Conservation (phyloP, 2,797 vertebrate genomes). For the Mus caroli region DNA sequence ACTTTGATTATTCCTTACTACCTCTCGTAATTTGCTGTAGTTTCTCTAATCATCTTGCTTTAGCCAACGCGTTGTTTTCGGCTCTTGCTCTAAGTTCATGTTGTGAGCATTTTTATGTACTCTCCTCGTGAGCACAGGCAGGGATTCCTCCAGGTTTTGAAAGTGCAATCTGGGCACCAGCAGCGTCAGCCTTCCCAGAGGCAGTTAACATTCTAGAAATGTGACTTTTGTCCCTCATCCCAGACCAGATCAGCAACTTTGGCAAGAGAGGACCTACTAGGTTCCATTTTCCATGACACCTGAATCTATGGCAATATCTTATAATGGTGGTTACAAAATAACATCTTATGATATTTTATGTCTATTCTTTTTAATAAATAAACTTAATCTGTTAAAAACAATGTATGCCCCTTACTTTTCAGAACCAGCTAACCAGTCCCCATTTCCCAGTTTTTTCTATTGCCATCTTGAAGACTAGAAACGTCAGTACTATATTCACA, state of each 20-base stretch:
- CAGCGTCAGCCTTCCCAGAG: neutral
- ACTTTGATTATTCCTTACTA: neutral
- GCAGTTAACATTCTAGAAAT: neutral
- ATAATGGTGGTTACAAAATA: neutral
- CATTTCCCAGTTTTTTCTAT: neutral
- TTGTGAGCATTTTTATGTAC: neutral
- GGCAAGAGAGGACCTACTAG: neutral
- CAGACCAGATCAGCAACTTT: conserved; percentile 3
- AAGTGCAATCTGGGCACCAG: neutral
- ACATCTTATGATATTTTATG: neutral
- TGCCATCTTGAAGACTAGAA: neutral
- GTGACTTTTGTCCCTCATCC: neutral
- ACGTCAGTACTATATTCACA: neutral
- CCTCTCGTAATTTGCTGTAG: neutral
- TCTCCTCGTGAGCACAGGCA: neutral
- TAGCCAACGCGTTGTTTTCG: neutral
- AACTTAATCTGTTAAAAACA: conserved; percentile 16
- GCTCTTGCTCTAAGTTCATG: neutral
- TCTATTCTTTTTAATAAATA: neutral
- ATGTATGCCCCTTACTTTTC: neutral
- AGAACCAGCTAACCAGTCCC: neutral
- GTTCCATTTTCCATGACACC: neutral
- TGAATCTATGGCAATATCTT: neutral
- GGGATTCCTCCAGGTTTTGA: neutral
- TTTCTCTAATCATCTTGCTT: neutral